Base-by-base conservation (phyloP, 2,797 vertebrate genomes). In the Arrhamphus sclerolepis region DNA sequence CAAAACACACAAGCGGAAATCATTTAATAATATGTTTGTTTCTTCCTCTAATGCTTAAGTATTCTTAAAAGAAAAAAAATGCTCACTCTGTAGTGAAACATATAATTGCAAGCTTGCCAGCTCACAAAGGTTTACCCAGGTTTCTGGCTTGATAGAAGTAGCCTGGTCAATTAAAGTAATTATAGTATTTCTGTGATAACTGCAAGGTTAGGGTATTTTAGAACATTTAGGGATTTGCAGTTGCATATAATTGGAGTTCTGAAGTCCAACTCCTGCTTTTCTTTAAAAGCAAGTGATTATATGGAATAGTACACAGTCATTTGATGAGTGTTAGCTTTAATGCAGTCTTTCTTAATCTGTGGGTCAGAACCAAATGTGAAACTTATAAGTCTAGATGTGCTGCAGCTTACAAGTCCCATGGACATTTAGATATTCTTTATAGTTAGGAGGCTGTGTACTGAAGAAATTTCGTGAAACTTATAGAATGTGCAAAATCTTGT, bases 11-110 rank as follows among this genome's bases (percentile, higher is more conserved):
- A 69, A 72, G 65, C 77, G 78, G 82, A 91, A 89, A 87, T 87
- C 87, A 48, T 84, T 83, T 88, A 91, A 90, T 92, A 80, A 88
- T 61, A 83, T 39, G 77, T 92, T 87, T 80, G 86, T 86, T 77
- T 83, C 63, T 51, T 46, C 48, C 67, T 72, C 18, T 92, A 90
- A 91, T 91, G 85, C 91, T 79, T 47, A 46, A 77, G 58, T 88
- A 88, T 84, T 90, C 77, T 87, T 47, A 58, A 53, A 65, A 64
- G 56, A 59, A 56, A 56, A 48, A 86, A 89, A 92, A 79, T 75
- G 63, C 77, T 87, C 77, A 73, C 70, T 83, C 79, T 51, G 17
- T 84, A 87, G 81, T 78, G 84, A 83, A 81, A 76, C 72, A 77
- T 81, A 57, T 81, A 87, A 91, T 88, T 77, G 52, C 16, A 57